These are phyloP conservation scores for Leontopithecus rosalia DNA, from an alignment of 2,797 vertebrate species.

Conservation along the genomic window DNA sequence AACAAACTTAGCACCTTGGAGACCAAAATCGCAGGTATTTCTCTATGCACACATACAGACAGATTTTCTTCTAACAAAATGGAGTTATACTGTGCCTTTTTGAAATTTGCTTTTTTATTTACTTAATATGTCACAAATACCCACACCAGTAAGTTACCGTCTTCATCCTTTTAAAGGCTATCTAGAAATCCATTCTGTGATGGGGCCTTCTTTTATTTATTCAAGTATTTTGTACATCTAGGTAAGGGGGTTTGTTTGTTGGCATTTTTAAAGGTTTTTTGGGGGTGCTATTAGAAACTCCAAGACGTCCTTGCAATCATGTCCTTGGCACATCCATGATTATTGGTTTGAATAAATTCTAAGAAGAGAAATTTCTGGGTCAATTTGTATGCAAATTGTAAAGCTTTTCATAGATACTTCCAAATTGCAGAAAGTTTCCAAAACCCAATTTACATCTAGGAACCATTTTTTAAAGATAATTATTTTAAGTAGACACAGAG, in stretches of 20 bases:
- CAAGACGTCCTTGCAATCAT: conserved; percentile 48
- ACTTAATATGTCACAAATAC: not conserved
- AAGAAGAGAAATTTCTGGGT: conserved; percentile 67
- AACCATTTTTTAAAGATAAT: conserved; percentile 22
- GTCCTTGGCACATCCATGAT: conserved; percentile 1
- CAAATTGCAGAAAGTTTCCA: conserved; percentile 49
- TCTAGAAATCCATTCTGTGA: not conserved
- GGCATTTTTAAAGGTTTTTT: not conserved
- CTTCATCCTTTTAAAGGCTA: not conserved
- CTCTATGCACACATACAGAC: not conserved
- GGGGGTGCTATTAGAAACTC: not conserved
- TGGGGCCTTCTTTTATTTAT: not conserved
- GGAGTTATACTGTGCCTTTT: not conserved
- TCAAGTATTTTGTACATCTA: not conserved
- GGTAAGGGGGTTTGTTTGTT: not conserved
- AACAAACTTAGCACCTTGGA: not conserved
- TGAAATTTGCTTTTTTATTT: not conserved
- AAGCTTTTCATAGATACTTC: conserved; percentile 57
- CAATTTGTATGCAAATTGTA: conserved; percentile 57
- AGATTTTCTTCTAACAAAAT: not conserved
- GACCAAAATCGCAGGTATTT: not conserved
- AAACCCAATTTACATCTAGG: conserved; percentile 49
- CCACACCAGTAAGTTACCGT: not conserved
- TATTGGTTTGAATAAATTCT: conserved; percentile 63
- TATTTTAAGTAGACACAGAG: conserved; percentile 11